Evolutionary conservation across 2,888 invertebrate genomes (phyloP).

Genomic region (Netelia inedita): DNA sequence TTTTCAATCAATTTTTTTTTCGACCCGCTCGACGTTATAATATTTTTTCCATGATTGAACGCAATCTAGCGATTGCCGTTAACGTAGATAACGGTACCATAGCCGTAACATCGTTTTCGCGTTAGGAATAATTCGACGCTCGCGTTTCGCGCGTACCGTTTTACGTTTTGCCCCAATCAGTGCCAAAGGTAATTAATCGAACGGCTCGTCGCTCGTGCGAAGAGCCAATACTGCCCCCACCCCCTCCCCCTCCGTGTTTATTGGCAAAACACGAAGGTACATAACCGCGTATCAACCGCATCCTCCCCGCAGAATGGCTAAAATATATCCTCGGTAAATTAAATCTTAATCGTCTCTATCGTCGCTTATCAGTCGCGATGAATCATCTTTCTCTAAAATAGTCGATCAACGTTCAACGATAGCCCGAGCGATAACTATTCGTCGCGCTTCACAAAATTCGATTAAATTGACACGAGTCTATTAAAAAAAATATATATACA

Average conservation of each 20-base stretch:
- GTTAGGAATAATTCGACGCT: not conserved
- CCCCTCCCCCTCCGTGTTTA: no score
- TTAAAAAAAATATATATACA: no score
- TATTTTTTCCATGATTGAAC: no score
- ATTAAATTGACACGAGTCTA: no score
- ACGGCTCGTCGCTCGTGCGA: constrained; percentile 4
- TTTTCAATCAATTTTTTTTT: no score
- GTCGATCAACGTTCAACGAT: constrained; percentile 17
- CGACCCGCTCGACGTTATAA: no score
- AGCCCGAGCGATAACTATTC: not conserved
- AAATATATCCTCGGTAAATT: constrained; percentile 5
- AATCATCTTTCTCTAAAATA: not conserved
- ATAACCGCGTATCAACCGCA: not conserved
- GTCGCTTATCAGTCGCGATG: not conserved
- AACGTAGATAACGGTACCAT: no score
- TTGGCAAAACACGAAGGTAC: not conserved
- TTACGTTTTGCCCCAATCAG: constrained; percentile 41
- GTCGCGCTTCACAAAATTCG: not conserved
- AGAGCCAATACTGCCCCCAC: not conserved
- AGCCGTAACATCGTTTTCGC: no score
- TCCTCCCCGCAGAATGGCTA: not conserved
- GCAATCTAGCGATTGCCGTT: no score
- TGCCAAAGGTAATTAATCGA: constrained; percentile 26
- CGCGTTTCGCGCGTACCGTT: not conserved
- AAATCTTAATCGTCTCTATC: not conserved